phyloP scores from a whole-genome alignment of 2,113 vertebrate species.

The Triplophysa dalaica region DNA sequence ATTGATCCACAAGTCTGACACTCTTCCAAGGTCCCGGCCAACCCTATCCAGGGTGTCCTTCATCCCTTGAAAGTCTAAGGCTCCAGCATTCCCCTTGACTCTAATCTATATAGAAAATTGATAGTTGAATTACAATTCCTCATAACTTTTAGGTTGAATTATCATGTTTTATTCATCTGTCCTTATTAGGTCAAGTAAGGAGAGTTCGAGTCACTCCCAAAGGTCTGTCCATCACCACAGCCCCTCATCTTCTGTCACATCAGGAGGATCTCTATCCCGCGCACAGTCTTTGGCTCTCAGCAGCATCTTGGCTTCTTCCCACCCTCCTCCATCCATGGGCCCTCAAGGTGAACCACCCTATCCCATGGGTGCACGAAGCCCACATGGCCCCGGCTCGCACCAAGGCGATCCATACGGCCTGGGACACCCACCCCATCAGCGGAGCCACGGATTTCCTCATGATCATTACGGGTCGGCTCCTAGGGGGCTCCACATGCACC shows the following conservation, averaged over 20 bases:
- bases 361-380: slow-evolving; percentile 68
- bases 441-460: slow-evolving; percentile 74
- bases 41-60: too few species aligned
- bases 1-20: too few species aligned
- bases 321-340: slow-evolving; percentile 68
- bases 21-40: too few species aligned
- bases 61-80: too few species aligned
- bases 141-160: neutral
- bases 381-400: slow-evolving; percentile 72
- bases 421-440: slow-evolving; percentile 65
- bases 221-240: slow-evolving; percentile 88
- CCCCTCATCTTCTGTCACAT: slow-evolving; percentile 92
- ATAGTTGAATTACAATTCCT: too few species aligned
- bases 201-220: slow-evolving; percentile 79
- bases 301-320: slow-evolving; percentile 77
- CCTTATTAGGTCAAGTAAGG: slow-evolving; percentile 83
- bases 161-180: slow-evolving; percentile 1
- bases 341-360: slow-evolving; percentile 68
- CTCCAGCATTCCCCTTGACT: too few species aligned
- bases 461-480: slow-evolving; percentile 81
- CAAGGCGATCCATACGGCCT: slow-evolving; percentile 74
- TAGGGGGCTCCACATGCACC: slow-evolving; percentile 81
- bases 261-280: slow-evolving; percentile 87
- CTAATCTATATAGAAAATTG: too few species aligned
- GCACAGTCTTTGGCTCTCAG: slow-evolving; percentile 86